Base-by-base conservation (phyloP, 2,797 vertebrate species). In the Coregonus suidteri region DNA sequence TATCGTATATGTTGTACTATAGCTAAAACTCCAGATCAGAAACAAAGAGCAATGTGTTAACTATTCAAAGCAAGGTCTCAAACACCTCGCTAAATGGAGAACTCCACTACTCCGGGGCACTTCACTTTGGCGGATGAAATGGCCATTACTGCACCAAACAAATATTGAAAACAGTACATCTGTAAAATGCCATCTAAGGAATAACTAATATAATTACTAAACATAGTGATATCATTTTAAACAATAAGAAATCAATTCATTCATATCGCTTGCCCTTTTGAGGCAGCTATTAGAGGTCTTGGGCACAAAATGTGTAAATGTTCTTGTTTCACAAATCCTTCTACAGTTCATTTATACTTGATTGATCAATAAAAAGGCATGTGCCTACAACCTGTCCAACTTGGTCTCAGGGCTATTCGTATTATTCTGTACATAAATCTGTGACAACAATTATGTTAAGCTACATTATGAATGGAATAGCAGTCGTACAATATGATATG, bases 231-330 rank as follows among this genome's bases (percentile, higher is more conserved):
- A 72, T 51, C 9, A 59, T 62, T 65, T 70, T 62, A 74, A 41
- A 74, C 65, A 59, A 75, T 47, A 65, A 66, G 15, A 35, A 71
- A 81, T 47, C 77, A 80, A 64, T n/a, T 77, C 76, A 87, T 84
- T 85, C 41, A 88, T 86, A 89, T 80, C 25, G 82, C 70, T 53
- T 73, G 52, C 68, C 68, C 37, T 53, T 62, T 71, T 78, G 78
- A 75, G 51, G 79, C 67, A 73, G 78, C 75, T 41, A 37, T 69
- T 81, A 13, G 13, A 74, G 59, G 72, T 47, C 52, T 73, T 47
- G 52, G 51, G 83, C 66, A 76, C 79, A 73, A 73, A 78, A 75
- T 75, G 0, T 65, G 73, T 65, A 75, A 81, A 78, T 34, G 14
- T 68, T 80, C 25, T 53, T 71, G 67, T 76, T 76, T 79, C 75